Conservation (phyloP, 2,888 invertebrate genomes). For the Tanaodytes sp. region DNA sequence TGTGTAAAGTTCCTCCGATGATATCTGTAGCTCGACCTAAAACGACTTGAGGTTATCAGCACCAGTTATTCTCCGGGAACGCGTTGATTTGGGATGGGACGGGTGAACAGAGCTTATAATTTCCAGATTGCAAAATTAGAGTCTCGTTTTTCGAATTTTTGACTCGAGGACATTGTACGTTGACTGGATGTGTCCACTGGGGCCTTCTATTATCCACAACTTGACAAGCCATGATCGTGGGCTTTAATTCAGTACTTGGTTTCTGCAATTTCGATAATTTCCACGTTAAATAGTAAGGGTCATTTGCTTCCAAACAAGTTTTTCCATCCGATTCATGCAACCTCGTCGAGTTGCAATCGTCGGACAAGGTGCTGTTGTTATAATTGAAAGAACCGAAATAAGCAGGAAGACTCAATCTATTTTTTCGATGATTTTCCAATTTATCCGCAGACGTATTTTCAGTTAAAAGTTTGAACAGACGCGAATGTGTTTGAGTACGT, state of each 20-base stretch:
- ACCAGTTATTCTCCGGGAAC: constrained; percentile 55
- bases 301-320: too few relatives aligned
- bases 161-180: constrained; percentile 78
- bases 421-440: constrained; percentile 43
- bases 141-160: constrained; percentile 76
- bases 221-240: constrained; percentile 75
- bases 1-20: constrained; percentile 63
- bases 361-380: constrained; percentile 76
- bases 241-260: too few relatives aligned
- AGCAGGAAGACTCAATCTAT: constrained; percentile 59
- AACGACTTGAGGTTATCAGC: constrained; percentile 61
- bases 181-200: constrained; percentile 73
- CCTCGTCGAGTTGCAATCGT: constrained; percentile 76
- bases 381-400: constrained; percentile 59
- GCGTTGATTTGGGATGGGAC: constrained; percentile 52
- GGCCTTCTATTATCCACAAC: constrained; percentile 69
- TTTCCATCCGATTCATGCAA: constrained; percentile 59
- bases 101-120: constrained; percentile 28
- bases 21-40: constrained; percentile 64
- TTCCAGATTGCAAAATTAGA: constrained; percentile 43
- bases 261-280: constrained; percentile 57
- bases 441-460: constrained; percentile 71
- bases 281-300: constrained; percentile 64
- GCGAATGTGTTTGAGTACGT: constrained; percentile 82
- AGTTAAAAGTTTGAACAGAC: constrained; percentile 80